Evolutionary conservation across 2,797 vertebrate species (phyloP), one percentile per base, ranked within the genome.

Genomic region (Hyperoplus immaculatus): DNA sequence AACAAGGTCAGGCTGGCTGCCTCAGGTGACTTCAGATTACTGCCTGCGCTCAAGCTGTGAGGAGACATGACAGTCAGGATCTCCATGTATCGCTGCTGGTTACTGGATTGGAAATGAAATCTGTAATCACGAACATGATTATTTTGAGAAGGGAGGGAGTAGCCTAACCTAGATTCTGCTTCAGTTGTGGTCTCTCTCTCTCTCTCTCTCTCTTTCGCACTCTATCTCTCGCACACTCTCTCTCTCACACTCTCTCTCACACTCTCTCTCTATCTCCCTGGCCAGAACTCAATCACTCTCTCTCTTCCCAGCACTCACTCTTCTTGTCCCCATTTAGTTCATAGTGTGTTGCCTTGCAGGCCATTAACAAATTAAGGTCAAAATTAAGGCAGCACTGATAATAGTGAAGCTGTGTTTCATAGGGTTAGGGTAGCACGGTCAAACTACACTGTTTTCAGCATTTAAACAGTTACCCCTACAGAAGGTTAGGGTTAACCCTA

Each of bases 11-110:
- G 63, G 71, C 70, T 50, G 36, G 54, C 69, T 1, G 77, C 78
- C 86, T 89, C 86, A 81, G 89, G 92, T 92, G 89, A 89, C 85
- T 87, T 77, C 79, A 84, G 87, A 86, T 87, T 84, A 83, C 50
- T 38, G 78, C 36, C 65, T 78, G 74, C 53, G 3, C 55, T 79
- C 41, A 11, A 9, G 56, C 84, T 78, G 68, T 46, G 81, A 82
- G 78, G 66, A 42, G 8, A 77, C 71, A 78, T 81, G 60, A 83
- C 77, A 87, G 83, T 82, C 73, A 15, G 54, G 77, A 62, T 85
- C 78, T 81, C 70, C 65, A 85, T 75, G 4, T 38, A 69, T 81
- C 62, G 29, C 78, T 38, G 63, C 60, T 78, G 64, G 60, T 69
- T 69, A 53, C 73, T 62, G 69, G 72, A 86, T 77, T 82, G 84